Evolutionary conservation across 1,140 invertebrate genomes (phyloP).

Genomic region (Ceratina calcarata): DNA sequence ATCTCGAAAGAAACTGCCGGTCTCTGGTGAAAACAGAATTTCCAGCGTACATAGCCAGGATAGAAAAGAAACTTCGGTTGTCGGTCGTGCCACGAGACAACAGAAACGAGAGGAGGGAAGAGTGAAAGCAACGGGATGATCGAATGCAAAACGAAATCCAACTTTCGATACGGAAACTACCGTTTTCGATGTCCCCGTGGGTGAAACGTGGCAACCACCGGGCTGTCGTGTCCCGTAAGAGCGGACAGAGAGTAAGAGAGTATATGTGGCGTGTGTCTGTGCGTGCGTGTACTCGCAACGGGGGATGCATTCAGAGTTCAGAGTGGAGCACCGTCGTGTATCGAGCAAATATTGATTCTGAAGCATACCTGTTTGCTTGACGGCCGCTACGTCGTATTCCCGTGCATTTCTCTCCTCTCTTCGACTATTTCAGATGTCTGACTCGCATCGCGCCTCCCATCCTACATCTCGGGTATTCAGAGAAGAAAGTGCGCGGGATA

Average conservation of each 20-base stretch:
- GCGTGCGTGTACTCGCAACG: constrained; percentile 48
- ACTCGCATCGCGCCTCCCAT: neutral
- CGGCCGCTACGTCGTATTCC: constrained; percentile 41
- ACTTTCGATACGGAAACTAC: constrained; percentile 9
- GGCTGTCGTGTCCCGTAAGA: constrained; percentile 50
- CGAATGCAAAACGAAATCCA: constrained; percentile 23
- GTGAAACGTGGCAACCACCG: constrained; percentile 28
- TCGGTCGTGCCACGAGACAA: neutral
- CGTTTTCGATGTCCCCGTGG: constrained; percentile 4
- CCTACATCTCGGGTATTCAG: neutral
- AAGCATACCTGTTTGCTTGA: constrained; percentile 73
- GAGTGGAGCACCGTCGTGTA: constrained; percentile 66
- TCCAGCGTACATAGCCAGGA: too few relatives aligned
- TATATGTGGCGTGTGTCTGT: constrained; percentile 42
- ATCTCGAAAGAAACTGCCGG: neutral
- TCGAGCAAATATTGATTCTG: constrained; percentile 76
- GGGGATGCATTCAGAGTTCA: constrained; percentile 70
- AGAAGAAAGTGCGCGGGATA: constrained; percentile 32
- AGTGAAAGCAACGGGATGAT: constrained; percentile 4
- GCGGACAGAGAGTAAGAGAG: constrained; percentile 40
- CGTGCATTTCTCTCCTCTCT: constrained; percentile 35
- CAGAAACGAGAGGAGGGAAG: neutral
- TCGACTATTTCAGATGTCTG: constrained; percentile 9
- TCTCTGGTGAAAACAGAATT: neutral
- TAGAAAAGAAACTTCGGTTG: neutral